A percentile compares a stretch with the other conserved stretches of the same genome.
phyloP scores from a whole-genome alignment of 2,113 vertebrate genomes.

The Syngnathus floridae region DNA sequence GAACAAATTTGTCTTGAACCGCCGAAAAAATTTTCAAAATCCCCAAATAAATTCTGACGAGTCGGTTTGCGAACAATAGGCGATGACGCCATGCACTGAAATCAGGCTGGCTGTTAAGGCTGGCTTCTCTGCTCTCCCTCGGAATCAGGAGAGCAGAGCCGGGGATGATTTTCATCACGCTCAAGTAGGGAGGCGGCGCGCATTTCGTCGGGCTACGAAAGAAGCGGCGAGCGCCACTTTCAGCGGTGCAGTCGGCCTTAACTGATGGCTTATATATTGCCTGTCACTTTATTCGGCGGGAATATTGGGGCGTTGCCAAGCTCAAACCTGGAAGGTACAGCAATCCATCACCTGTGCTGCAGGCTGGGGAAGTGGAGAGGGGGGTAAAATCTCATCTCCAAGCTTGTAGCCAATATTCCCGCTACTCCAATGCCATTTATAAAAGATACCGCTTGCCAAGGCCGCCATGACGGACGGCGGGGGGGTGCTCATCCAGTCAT shows the following conservation, averaged over 20 bases:
- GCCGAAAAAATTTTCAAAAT: no score
- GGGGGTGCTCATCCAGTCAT: constrained; percentile 51
- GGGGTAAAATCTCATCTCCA: constrained; percentile 67
- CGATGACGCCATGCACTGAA: constrained; percentile 20
- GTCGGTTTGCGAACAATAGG: constrained; percentile 15
- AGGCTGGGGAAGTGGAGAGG: constrained; percentile 22
- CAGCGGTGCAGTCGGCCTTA: constrained; percentile 59
- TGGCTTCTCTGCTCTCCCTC: no score
- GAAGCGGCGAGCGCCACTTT: constrained; percentile 32
- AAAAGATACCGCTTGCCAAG: constrained; percentile 56
- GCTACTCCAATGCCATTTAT: constrained; percentile 49
- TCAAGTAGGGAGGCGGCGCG: constrained; percentile 22
- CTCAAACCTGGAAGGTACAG: constrained; percentile 68
- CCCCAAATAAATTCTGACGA: background rate
- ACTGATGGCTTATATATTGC: constrained; percentile 74
- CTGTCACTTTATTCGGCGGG: constrained; percentile 70
- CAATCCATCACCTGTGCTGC: constrained; percentile 68
- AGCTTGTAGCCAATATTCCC: constrained; percentile 64
- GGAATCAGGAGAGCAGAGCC: background rate
- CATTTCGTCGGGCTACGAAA: constrained; percentile 25
- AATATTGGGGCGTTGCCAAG: constrained; percentile 73
- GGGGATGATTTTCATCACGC: constrained; percentile 34
- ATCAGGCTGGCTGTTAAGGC: background rate
- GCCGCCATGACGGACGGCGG: constrained; percentile 48
- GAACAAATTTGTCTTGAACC: background rate